phyloP scores from a whole-genome alignment of 2,888 invertebrate species.

The Bimastos eiseni region DNA sequence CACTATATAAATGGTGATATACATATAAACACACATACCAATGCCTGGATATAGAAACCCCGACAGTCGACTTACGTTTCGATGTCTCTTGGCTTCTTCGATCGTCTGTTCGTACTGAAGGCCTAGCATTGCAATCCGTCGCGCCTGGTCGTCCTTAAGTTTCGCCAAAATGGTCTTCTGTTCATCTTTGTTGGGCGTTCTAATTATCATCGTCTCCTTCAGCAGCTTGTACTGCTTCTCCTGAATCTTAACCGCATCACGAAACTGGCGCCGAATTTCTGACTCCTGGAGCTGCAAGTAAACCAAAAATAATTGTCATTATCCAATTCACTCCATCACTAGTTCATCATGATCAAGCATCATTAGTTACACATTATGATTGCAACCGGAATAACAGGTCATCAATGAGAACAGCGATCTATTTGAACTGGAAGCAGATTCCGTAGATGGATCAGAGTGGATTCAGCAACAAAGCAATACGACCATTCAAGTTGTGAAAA shows the following conservation, averaged over 20 bases:
- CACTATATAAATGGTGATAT: no score
- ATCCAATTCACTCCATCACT: not conserved
- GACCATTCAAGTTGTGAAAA: no score
- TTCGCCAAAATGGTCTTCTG: slow-evolving; percentile 86
- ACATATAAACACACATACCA: no score
- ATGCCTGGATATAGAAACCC: not conserved
- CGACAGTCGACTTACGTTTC: slow-evolving; percentile 67
- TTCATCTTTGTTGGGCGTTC: slow-evolving; percentile 83
- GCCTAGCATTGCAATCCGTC: slow-evolving; percentile 90
- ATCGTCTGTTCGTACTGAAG: slow-evolving; percentile 99
- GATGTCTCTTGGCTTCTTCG: slow-evolving; percentile 97
- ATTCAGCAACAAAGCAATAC: no score
- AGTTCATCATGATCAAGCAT: not conserved
- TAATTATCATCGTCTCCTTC: slow-evolving; percentile 91
- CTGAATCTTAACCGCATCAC: slow-evolving; percentile 98
- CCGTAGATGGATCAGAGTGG: no score
- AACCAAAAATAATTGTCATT: not conserved
- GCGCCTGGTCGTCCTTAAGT: slow-evolving; percentile 93
- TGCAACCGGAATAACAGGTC: not conserved
- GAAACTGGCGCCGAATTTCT: slow-evolving; percentile 96
- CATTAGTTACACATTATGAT: not conserved
- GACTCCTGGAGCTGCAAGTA: slow-evolving; percentile 76
- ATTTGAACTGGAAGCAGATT: no score
- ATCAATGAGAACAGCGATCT: no score
- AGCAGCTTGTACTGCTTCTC: slow-evolving; percentile 98